Percentiles rank a stretch among this genome's conserved stretches.
Conservation (phyloP, 1,140 invertebrate species). For the Papilio aristodemus region DNA sequence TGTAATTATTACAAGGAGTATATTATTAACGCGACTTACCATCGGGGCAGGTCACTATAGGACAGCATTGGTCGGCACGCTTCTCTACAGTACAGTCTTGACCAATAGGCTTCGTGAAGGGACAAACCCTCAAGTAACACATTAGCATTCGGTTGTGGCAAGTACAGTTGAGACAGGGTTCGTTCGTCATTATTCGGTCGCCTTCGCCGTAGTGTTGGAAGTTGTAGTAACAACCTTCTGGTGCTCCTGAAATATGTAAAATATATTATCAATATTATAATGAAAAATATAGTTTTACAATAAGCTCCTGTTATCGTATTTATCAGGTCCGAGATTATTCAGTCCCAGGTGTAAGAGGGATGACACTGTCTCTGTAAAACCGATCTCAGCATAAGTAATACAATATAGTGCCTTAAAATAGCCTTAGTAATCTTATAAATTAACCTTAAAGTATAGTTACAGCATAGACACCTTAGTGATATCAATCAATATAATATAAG, state of each 20-base stretch:
- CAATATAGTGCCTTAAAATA: no score
- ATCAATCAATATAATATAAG: no score
- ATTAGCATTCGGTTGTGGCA: slow-evolving; percentile 97
- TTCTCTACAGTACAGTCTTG: slow-evolving; percentile 95
- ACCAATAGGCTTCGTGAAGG: slow-evolving; percentile 95
- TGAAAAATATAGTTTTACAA: no score
- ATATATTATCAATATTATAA: background rate
- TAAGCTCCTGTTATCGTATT: no score
- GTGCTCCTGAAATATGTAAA: slow-evolving; percentile 50
- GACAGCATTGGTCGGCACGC: slow-evolving; percentile 94
- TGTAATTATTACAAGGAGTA: no score
- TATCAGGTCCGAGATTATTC: no score
- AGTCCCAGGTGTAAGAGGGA: no score
- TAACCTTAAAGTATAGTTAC: no score
- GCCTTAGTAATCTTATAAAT: no score
- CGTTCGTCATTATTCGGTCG: slow-evolving; percentile 95
- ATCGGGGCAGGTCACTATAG: slow-evolving; percentile 95
- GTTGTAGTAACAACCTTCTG: slow-evolving; percentile 94
- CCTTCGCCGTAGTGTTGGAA: slow-evolving; percentile 96
- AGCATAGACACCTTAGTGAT: no score
- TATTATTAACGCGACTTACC: slow-evolving; percentile 80
- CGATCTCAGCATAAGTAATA: no score
- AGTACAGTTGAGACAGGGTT: slow-evolving; percentile 97
- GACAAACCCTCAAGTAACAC: slow-evolving; percentile 96
- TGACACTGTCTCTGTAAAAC: no score